Evolutionary conservation across 2,888 invertebrate genomes (phyloP), one percentile per base, ranked within the genome.

Genomic region (Sericinus montela): DNA sequence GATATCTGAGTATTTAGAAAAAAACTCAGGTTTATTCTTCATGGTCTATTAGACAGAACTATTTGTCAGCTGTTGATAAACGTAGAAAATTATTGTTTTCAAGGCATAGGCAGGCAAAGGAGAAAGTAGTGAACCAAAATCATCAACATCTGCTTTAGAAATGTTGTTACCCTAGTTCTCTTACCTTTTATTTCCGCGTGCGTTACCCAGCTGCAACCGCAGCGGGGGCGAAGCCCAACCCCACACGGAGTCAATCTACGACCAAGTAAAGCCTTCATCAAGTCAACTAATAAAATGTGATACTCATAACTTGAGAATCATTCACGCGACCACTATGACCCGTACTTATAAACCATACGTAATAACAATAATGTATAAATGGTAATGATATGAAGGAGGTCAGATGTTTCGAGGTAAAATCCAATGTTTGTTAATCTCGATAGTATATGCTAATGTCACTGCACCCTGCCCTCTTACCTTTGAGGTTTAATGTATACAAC

Each of bases 201-300:
- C 90, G 84, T 91, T 91, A 76, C 92, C 91, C 91, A 93, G 90
- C 90, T 94, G 94, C 87, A 94, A 90, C 72, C 94, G 93, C 91
- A 94, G 93, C 91, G 94, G 94, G 92, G 94, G 95, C 91, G 95
- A 95, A 92, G 95, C 95, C 95, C 95, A 96, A 88, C 95, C 95
- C 96, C 96, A 95, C 95, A 95, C 95, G 89, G 95, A 94, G 93
- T 96, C 95, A 95, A 96, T 96, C 95, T 96, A 90, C 67, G 91
- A 91, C 69, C 80, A 70, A 67, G 44, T 35, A 45, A 60, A 66
- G 60, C 62, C 63, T 58, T 60, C 19, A 19, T 19, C 19, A 19
- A 63, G 68, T 70, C 57, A 69, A 62, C 56, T 62, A 59, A 46
- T 28, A 8, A 41, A 13, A 48, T 51, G 46, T 15, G 13, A 43